phyloP scores from a whole-genome alignment of 1,140 invertebrate species.

The Drosophila ohnishii region DNA sequence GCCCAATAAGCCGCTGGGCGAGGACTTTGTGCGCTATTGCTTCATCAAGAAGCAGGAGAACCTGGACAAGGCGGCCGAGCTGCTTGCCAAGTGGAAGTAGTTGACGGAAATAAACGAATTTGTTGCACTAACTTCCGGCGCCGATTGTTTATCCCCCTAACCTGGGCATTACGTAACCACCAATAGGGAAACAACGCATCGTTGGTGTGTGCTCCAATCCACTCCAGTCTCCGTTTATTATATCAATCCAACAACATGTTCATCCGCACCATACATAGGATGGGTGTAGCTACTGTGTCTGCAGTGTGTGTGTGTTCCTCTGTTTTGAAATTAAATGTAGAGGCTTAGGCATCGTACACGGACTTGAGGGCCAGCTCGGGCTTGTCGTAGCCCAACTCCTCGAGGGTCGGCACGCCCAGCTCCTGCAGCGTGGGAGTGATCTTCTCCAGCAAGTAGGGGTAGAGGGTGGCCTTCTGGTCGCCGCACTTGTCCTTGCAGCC shows the following conservation, averaged over 20 bases:
- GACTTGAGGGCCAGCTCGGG: slow-evolving; percentile 94
- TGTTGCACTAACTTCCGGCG: background rate
- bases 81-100: slow-evolving; percentile 86
- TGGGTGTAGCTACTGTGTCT: slow-evolving; percentile 34
- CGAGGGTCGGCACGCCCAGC: slow-evolving; percentile 96
- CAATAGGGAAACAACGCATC: slow-evolving; percentile 25
- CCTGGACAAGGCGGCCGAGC: slow-evolving; percentile 87
- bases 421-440: slow-evolving; percentile 96
- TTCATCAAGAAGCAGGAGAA: slow-evolving; percentile 96
- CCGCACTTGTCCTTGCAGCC: slow-evolving; percentile 96
- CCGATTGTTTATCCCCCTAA: slow-evolving; percentile 43
- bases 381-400: slow-evolving; percentile 98
- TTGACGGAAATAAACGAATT: slow-evolving; percentile 57
- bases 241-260: slow-evolving; percentile 74
- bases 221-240: slow-evolving; percentile 79
- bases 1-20: slow-evolving; percentile 91
- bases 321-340: slow-evolving; percentile 57
- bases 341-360: slow-evolving; percentile 87
- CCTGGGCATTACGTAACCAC: slow-evolving; percentile 66
- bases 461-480: slow-evolving; percentile 90
- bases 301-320: slow-evolving; percentile 20
- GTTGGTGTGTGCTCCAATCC: slow-evolving; percentile 45
- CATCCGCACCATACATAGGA: slow-evolving; percentile 58
- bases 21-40: slow-evolving; percentile 95
- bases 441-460: slow-evolving; percentile 96